Base-by-base conservation (phyloP, 2,797 vertebrate genomes). In the Rallus crepitans region DNA sequence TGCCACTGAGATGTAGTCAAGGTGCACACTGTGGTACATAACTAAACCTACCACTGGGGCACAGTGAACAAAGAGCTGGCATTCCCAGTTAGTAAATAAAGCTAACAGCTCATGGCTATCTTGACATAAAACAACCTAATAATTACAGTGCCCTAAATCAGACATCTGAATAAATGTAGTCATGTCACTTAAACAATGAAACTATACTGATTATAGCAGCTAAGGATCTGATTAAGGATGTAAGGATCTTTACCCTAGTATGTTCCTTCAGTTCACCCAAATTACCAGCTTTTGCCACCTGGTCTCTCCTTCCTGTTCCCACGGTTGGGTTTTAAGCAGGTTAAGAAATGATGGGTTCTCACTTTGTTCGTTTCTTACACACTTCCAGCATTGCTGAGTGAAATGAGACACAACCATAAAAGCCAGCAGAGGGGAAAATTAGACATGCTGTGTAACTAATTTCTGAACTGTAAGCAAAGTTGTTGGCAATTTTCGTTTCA, bases 401-500 rank as follows among this genome's bases (percentile, higher is more conserved):
- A 93, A 93, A 90, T 28, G 27, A 6, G 4, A 94, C 50, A 66
- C 82, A 88, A 70, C 72, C 90, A 83, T 88, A 95, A 96, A 97
- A 96, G 35, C 45, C 92, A 97, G 76, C 5, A 96, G 89, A 97
- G 89, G 48, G 50, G 82, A 94, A 97, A 96, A 96, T 92, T 28
- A 93, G 72, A 82, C 89, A 86, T 70, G 72, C 84, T 93, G 92
- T 20, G 16, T 91, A 94, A 95, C 84, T 95, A 81, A 94, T 95
- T 92, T 88, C 87, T 92, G 66, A 96, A 86, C 84, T 91, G 90
- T 96, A 93, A 96, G 89, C 59, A 73, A 95, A 95, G 79, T 91
- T 87, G 55, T 71, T 63, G 52, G 79, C 73, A 89, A 89, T 92
- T 92, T 92, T 87, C 6, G 2, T 85, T 94, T 85, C 60, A 7